Percentiles rank a stretch among this genome's conserved stretches.
Evolutionary conservation across 2,113 vertebrate species (phyloP).

Genomic region (Leptobrachium leishanense): DNA sequence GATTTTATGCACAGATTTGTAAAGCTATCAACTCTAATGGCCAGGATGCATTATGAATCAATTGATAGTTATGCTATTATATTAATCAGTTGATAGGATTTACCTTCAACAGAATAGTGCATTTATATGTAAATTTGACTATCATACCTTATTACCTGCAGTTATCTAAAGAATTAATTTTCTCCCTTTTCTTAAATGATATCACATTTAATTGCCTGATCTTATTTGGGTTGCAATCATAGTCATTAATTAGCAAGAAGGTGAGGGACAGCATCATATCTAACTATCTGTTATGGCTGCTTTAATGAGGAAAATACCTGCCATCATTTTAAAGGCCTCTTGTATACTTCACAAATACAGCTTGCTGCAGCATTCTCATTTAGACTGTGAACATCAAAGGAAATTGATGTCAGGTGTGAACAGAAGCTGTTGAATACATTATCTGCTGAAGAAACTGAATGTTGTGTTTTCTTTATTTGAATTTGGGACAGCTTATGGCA

Average conservation of each 20-base stretch:
- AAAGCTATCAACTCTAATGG: constrained; percentile 27
- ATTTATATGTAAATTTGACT: constrained; percentile 78
- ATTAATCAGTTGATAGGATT: constrained; percentile 60
- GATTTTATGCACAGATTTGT: constrained; percentile 5
- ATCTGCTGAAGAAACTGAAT: constrained; percentile 73
- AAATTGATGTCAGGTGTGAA: constrained; percentile 86
- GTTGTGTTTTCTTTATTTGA: constrained; percentile 68
- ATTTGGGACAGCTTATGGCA: constrained; percentile 77
- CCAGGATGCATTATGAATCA: constrained; percentile 62
- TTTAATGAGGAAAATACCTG: constrained; percentile 86
- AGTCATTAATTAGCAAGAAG: constrained; percentile 88
- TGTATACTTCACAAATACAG: constrained; percentile 79
- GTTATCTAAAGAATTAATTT: constrained; percentile 70
- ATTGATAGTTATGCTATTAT: constrained; percentile 72
- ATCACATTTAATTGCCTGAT: constrained; percentile 91
- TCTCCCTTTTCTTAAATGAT: constrained; percentile 81
- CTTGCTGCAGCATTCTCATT: constrained; percentile 79
- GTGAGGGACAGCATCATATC: constrained; percentile 88
- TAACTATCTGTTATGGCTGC: constrained; percentile 80
- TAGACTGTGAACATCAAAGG: constrained; percentile 86
- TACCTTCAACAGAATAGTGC: constrained; percentile 68
- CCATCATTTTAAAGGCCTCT: constrained; percentile 77
- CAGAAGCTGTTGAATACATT: constrained; percentile 78
- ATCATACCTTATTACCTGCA: constrained; percentile 78
- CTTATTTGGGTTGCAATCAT: constrained; percentile 85